Evolutionary conservation across 2,888 invertebrate genomes (phyloP).

Genomic region (Eurytoma adleriae): DNA sequence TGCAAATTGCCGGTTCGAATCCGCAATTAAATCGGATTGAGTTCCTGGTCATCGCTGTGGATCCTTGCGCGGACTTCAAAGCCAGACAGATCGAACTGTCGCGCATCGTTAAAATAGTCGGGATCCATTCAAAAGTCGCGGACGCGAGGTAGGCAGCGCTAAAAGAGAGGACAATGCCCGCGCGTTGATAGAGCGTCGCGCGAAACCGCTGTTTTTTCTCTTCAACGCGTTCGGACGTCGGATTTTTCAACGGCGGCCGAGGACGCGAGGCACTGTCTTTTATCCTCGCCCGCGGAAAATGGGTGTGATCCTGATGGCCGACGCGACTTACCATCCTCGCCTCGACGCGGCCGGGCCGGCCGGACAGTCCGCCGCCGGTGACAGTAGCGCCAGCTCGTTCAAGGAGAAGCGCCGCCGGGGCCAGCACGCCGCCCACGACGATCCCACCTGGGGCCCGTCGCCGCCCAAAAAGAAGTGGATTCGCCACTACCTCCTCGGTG

Average conservation of each 20-base stretch:
- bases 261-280: slow-evolving; percentile 6
- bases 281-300: slow-evolving; percentile 60
- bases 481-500: slow-evolving; percentile 82
- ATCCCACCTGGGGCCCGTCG: slow-evolving; percentile 75
- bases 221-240: background rate
- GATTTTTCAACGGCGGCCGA: slow-evolving; percentile 33
- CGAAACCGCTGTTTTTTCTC: slow-evolving; percentile 27
- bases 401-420: too few relatives aligned
- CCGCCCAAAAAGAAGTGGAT: slow-evolving; percentile 88
- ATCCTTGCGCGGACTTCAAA: too few relatives aligned
- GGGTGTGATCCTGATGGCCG: slow-evolving; percentile 73
- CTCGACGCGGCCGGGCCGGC: slow-evolving; percentile 55
- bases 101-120: too few relatives aligned
- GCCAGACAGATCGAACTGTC: too few relatives aligned
- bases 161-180: background rate
- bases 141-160: background rate
- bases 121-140: too few relatives aligned
- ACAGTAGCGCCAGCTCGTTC: slow-evolving; percentile 54
- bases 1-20: too few relatives aligned
- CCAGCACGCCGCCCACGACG: slow-evolving; percentile 52
- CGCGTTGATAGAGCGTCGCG: slow-evolving; percentile 21
- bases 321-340: slow-evolving; percentile 58
- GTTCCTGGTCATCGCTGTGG: too few relatives aligned
- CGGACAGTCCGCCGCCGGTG: background rate
- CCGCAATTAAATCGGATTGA: too few relatives aligned